phyloP scores from a whole-genome alignment of 1,140 invertebrate species.

The Ooceraea biroi region DNA sequence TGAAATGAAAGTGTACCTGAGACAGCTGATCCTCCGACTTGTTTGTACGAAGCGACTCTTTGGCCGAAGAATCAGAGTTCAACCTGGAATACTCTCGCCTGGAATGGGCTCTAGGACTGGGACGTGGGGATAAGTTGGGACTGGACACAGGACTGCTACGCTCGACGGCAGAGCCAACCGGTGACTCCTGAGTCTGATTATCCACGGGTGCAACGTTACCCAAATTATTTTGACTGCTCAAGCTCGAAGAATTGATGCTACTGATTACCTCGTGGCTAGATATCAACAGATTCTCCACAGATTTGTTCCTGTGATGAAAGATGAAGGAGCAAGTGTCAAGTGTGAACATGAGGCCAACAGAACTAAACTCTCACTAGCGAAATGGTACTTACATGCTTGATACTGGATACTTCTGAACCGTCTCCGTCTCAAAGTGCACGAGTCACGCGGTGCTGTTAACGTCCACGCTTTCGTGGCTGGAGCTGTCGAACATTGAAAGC shows the following conservation, averaged over 20 bases:
- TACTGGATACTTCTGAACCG: slow-evolving; percentile 73
- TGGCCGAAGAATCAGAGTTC: slow-evolving; percentile 70
- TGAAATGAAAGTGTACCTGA: slow-evolving; percentile 71
- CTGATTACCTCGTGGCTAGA: slow-evolving; percentile 89
- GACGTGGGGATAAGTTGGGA: slow-evolving; percentile 85
- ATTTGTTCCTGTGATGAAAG: slow-evolving; percentile 87
- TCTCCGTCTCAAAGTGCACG: slow-evolving; percentile 77
- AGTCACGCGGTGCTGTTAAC: slow-evolving; percentile 24
- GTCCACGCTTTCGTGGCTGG: slow-evolving; percentile 29
- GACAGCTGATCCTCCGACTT: slow-evolving; percentile 78
- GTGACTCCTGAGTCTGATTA: slow-evolving; percentile 73
- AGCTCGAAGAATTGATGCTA: slow-evolving; percentile 83
- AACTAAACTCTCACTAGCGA: too few species aligned
- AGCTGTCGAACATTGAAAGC: slow-evolving; percentile 46
- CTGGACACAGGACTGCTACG: slow-evolving; percentile 86
- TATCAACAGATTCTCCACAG: slow-evolving; percentile 89
- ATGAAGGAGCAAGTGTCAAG: slow-evolving; percentile 29
- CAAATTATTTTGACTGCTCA: slow-evolving; percentile 77
- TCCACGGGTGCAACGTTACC: slow-evolving; percentile 76
- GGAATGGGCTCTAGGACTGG: slow-evolving; percentile 85
- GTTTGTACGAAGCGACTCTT: slow-evolving; percentile 68
- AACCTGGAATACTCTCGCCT: slow-evolving; percentile 81
- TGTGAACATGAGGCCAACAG: too few species aligned
- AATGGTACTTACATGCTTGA: slow-evolving; percentile 79
- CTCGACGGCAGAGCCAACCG: slow-evolving; percentile 81